Conservation (phyloP, 2,888 invertebrate species). For the Oxytorus armatus region DNA sequence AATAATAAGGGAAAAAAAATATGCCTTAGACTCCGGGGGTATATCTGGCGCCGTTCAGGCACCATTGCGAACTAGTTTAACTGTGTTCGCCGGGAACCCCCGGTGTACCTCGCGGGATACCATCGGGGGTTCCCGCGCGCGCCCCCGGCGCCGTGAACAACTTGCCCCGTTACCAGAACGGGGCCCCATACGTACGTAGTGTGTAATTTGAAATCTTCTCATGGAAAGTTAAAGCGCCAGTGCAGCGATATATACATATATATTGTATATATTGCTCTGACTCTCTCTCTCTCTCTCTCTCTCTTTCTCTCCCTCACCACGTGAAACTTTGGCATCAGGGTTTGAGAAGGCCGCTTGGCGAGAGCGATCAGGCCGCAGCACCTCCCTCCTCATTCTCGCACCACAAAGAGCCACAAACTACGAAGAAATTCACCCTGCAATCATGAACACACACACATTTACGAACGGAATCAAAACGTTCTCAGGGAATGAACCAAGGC, state of each 20-base stretch:
- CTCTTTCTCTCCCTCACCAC: too few relatives aligned
- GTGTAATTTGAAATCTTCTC: constrained; percentile 83
- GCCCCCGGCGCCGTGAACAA: constrained; percentile 57
- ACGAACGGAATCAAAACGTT: constrained; percentile 81
- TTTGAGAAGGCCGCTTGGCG: constrained; percentile 42
- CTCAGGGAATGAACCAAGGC: constrained; percentile 78
- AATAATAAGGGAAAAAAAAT: constrained; percentile 42
- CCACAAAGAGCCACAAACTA: constrained; percentile 83
- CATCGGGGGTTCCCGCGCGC: constrained; percentile 71
- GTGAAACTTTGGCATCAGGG: constrained; percentile 56
- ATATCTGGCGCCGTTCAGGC: constrained; percentile 26
- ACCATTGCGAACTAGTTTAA: constrained; percentile 39
- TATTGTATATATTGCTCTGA: constrained; percentile 7
- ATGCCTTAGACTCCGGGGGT: constrained; percentile 28
- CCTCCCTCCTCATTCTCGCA: constrained; percentile 81
- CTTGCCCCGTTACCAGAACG: constrained; percentile 61
- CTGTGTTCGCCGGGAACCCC: constrained; percentile 28
- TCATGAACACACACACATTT: constrained; percentile 71
- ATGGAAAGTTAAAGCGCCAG: constrained; percentile 72
- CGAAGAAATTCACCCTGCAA: constrained; percentile 84
- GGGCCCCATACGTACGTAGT: constrained; percentile 60
- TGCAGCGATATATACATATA: constrained; percentile 33
- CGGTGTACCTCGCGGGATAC: constrained; percentile 72
- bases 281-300: too few relatives aligned
- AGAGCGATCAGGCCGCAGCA: constrained; percentile 79